Base-by-base conservation (phyloP, 1,140 invertebrate species). In the Galendromus occidentalis region DNA sequence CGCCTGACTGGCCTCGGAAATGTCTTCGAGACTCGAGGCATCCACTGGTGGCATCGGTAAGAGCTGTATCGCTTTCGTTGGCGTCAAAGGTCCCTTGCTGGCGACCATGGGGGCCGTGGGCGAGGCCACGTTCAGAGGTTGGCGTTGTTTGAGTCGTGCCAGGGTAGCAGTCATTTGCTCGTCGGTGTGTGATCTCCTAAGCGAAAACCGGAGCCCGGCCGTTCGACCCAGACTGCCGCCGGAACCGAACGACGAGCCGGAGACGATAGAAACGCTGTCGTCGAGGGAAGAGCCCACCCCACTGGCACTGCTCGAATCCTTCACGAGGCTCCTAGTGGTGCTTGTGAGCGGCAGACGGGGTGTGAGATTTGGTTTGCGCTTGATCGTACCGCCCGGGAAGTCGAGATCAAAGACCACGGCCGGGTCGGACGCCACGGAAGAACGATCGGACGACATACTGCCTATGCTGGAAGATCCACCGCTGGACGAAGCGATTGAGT, bases 281-380 rank as follows among this genome's bases (percentile, higher is more conserved):
- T 59, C 51, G 22, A 59, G 51, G 14, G 51, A 59, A 17, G 51
- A 59, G 20, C 51, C 51, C 14, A 84, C 85, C 67, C 65, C 65
- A 87, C 85, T 71, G 89, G 75, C 69, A 66, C 29, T 59, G 51
- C 51, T 59, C 18, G 71, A 68, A 33, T 68, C 70, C 45, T 70
- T 70, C 63, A 66, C 73, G 66, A 71, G 70, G 69, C 88, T 87
- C n/a, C 89, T 78, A 0, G 88, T 91, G 71, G 89, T 91, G 66
- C 86, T 87, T 7, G 89, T 92, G 45, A 93, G 73, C 0, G 89
- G 88, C n/a, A 91, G 80, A 74, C 88, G 89, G 17, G 71, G 71
- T 33, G 68, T 66, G 29, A 67, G 64, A 30, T 65, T 69, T 0
- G 73, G 73, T 55, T 74, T 74, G n/a, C 73, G 67, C 44, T 75